These are phyloP conservation scores for Tonatia bakeri DNA, from an alignment of 2,113 vertebrate genomes.

Conservation along the genomic window DNA sequence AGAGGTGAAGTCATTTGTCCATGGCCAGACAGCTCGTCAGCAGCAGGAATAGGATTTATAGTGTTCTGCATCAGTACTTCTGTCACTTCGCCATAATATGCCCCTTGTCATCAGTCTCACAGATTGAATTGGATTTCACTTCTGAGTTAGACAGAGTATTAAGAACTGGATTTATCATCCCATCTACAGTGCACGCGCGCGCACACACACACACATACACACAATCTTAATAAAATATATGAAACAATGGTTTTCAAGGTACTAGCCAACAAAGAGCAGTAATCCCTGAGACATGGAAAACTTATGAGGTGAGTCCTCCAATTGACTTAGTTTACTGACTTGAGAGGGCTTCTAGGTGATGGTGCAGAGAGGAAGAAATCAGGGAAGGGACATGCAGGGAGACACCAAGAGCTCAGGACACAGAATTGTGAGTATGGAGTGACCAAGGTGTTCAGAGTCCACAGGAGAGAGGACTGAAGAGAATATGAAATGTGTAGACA, in stretches of 20 bases:
- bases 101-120: not conserved
- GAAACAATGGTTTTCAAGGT: not conserved
- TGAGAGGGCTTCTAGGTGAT: not conserved
- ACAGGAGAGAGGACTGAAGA: not conserved
- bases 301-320: not conserved
- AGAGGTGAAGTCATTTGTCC: not conserved
- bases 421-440: not conserved
- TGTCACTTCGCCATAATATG: not conserved
- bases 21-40: not conserved
- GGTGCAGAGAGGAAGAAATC: not conserved
- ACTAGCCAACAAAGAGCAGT: not conserved
- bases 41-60: not conserved
- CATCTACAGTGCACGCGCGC: not conserved
- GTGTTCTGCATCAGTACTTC: not conserved
- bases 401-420: not conserved
- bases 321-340: not conserved
- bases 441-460: not conserved
- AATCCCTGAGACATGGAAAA: not conserved
- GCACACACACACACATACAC: too few relatives aligned
- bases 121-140: not conserved
- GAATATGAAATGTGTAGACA: not conserved
- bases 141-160: not conserved
- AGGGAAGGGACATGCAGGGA: not conserved
- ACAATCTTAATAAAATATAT: not conserved
- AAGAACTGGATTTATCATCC: not conserved